Evolutionary conservation across 2,888 invertebrate species (phyloP), one percentile per base, ranked within the genome.

Genomic region (Epinotia nisella): DNA sequence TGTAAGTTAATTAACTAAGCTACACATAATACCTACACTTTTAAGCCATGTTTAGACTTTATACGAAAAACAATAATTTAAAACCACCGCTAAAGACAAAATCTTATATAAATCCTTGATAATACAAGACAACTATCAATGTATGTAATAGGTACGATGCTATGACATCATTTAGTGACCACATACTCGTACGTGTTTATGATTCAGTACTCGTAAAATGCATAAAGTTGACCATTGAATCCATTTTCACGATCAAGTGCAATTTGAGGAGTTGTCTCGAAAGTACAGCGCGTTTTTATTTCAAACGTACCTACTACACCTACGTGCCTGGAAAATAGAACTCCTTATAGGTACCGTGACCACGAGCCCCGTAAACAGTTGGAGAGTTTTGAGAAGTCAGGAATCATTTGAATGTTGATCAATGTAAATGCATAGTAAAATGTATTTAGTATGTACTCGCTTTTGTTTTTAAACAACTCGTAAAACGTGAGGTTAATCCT

Each of bases 191-290:
- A 65, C 41, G 59, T 65, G 65, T 71, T 71, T 71, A 29, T 51
- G 24, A 71, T 66, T 65, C 39, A 58, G 59, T 59, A 53, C 51
- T 65, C 65, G 71, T 56, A 66, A 66, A 56, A 21, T 71, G 65
- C 59, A 59, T 39, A 49, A 65, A 58, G 58, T 53, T 53, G 24
- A 58, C 39, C 53, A 21, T 65, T 39, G 39, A 41, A 62, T 49
- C 24, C 55, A 60, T 45, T 41, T 61, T 61, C 55, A 53, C 19
- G 19, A 15, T 39, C 55, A 39, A 55, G 55, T 66, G 55, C 65
- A 55, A 4, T n/a, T 49, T 49, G 5, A 56, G 19, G 19, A 19
- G 0, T 21, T 19, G 15, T 24, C 15, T 24, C 15, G 24, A 56
- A 56, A 13, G 15, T 15, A 24, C 7, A 45, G 11, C 15, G 4